A percentile compares a stretch with the other conserved stretches of the same genome.
Conservation (phyloP, 2,888 invertebrate species). For the Ptychoptera contaminata region DNA sequence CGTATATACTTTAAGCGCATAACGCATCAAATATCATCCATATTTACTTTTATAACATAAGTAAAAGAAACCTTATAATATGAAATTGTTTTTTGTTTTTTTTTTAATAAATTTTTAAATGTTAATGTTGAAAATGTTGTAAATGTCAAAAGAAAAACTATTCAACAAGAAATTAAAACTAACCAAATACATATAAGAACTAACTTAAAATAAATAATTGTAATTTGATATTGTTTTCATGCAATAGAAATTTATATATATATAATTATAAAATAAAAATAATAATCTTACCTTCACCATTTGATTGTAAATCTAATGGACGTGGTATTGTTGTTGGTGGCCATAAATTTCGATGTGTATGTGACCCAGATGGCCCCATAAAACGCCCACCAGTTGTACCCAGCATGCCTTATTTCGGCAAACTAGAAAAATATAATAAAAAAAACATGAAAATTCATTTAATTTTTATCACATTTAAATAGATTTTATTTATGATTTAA, state of each 20-base stretch:
- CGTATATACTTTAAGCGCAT: too few relatives aligned
- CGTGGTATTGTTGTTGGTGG: slow-evolving; percentile 5
- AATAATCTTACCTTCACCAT: slow-evolving; percentile 6
- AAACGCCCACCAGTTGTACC: slow-evolving; percentile 14
- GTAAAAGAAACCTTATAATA: too few relatives aligned
- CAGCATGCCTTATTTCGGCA: slow-evolving; percentile 13
- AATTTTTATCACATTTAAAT: background rate
- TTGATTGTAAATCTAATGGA: slow-evolving; percentile 7
- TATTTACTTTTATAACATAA: too few relatives aligned
- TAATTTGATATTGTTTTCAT: too few relatives aligned
- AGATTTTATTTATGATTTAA: background rate
- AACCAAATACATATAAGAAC: too few relatives aligned
- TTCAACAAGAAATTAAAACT: too few relatives aligned
- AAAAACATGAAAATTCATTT: background rate
- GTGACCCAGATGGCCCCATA: slow-evolving; percentile 13
- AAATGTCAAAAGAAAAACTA: too few relatives aligned
- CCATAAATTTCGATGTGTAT: slow-evolving; percentile 7
- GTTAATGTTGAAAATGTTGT: too few relatives aligned
- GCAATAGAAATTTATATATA: background rate
- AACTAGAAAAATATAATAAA: slow-evolving; percentile 1
- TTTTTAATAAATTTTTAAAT: too few relatives aligned
- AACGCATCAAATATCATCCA: too few relatives aligned
- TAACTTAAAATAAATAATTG: too few relatives aligned
- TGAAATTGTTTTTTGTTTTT: too few relatives aligned
- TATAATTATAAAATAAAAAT: background rate